Conservation (phyloP, 2,113 vertebrate genomes). For the Mustelus asterias region DNA sequence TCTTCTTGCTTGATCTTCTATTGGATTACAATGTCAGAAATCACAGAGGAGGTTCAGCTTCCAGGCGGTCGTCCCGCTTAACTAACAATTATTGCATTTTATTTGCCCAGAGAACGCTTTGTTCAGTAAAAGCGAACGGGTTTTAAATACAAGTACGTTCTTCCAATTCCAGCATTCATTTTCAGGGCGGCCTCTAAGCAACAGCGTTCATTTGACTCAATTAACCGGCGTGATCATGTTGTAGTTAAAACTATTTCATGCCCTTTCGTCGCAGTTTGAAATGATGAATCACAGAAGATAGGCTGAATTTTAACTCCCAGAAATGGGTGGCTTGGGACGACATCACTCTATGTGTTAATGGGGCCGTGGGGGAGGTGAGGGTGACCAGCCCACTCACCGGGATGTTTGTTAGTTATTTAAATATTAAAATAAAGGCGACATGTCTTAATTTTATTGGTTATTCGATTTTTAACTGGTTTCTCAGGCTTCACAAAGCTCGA, state of each 20-base stretch:
- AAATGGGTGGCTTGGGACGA: too few species aligned
- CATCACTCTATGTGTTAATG: background rate
- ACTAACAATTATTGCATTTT: background rate
- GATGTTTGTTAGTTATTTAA: background rate
- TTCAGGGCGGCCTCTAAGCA: background rate
- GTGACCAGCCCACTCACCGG: background rate
- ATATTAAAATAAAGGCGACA: background rate
- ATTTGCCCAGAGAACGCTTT: background rate
- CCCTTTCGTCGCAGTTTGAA: background rate
- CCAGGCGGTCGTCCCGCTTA: background rate
- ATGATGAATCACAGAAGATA: background rate
- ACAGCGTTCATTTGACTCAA: background rate
- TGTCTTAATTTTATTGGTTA: background rate
- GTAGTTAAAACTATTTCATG: background rate
- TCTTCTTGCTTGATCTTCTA: background rate
- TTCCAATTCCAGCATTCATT: background rate
- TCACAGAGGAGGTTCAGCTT: background rate
- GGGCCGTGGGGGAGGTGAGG: background rate
- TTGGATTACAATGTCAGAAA: slow-evolving; percentile 25
- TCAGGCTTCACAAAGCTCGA: background rate
- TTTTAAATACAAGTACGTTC: background rate
- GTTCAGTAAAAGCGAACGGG: background rate
- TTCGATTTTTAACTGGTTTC: background rate
- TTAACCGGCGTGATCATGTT: background rate
- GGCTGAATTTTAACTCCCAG: background rate